Conservation (phyloP, 2,113 vertebrate species). For the Macquaria ambigua region DNA sequence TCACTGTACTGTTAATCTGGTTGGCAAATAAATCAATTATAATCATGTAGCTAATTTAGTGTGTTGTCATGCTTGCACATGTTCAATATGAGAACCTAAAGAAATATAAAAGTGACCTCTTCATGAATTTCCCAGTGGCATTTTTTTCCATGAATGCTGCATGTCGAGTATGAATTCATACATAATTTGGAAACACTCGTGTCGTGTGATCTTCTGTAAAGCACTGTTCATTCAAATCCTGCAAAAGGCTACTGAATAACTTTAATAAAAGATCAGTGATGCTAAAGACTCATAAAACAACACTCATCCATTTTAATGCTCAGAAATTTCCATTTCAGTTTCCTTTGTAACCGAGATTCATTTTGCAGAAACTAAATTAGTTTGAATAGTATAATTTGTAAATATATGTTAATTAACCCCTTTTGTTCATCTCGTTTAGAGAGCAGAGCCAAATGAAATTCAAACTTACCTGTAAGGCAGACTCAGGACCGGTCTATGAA, state of each 20-base stretch:
- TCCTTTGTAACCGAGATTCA: slow-evolving; percentile 79
- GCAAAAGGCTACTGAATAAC: slow-evolving; percentile 63
- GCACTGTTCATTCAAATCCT: slow-evolving; percentile 56
- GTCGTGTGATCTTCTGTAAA: slow-evolving; percentile 72
- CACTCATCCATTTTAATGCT: slow-evolving; percentile 82
- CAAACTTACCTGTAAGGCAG: slow-evolving; percentile 85
- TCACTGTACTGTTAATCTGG: slow-evolving; percentile 9
- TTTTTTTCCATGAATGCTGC: slow-evolving; percentile 54
- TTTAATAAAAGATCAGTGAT: slow-evolving; percentile 77
- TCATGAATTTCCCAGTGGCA: slow-evolving; percentile 36
- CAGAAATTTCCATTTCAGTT: slow-evolving; percentile 71
- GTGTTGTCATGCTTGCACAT: slow-evolving; percentile 8
- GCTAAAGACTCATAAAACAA: slow-evolving; percentile 79
- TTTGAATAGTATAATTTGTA: slow-evolving; percentile 84
- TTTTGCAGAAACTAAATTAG: slow-evolving; percentile 78
- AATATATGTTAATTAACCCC: slow-evolving; percentile 83
- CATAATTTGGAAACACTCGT: slow-evolving; percentile 70
- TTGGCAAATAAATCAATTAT: slow-evolving; percentile 39
- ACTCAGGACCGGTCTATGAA: slow-evolving; percentile 66
- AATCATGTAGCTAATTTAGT: slow-evolving; percentile 13
- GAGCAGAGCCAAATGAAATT: slow-evolving; percentile 77
- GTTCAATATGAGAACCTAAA: slow-evolving; percentile 31
- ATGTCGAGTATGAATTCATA: slow-evolving; percentile 66
- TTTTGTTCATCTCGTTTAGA: slow-evolving; percentile 67
- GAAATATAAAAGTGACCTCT: slow-evolving; percentile 61